phyloP scores from a whole-genome alignment of 1,140 invertebrate genomes.

The Rhopalosiphum padi region DNA sequence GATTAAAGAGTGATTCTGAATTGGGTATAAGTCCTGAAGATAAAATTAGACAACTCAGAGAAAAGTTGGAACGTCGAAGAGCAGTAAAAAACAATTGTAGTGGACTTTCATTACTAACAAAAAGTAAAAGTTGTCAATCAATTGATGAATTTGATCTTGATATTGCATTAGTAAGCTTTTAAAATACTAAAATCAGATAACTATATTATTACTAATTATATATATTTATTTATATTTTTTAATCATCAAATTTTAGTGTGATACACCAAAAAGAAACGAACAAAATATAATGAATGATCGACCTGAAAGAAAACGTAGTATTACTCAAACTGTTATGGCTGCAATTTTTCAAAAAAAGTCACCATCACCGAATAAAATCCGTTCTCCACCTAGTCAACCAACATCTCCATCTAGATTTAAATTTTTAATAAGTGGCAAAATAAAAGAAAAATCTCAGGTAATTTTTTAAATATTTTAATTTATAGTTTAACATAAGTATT shows the following conservation, averaged over 20 bases:
- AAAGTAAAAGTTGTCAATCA: constrained; percentile 53
- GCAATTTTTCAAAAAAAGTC: constrained; percentile 50
- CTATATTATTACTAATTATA: neutral
- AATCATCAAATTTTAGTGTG: neutral
- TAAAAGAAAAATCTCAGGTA: constrained; percentile 56
- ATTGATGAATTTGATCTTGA: constrained; percentile 43
- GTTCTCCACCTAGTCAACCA: constrained; percentile 52
- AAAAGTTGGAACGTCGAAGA: constrained; percentile 64
- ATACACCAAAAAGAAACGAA: constrained; percentile 29
- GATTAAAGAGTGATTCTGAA: constrained; percentile 76
- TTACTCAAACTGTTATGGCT: constrained; percentile 50
- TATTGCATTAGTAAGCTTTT: constrained; percentile 7
- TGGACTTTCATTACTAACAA: constrained; percentile 23
- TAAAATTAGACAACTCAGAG: constrained; percentile 68
- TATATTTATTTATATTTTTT: neutral
- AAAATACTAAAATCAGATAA: neutral
- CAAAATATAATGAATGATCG: constrained; percentile 35
- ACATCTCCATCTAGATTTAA: constrained; percentile 50
- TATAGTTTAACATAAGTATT: neutral
- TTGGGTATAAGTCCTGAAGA: constrained; percentile 77
- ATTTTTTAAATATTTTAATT: neutral
- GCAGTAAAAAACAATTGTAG: constrained; percentile 62
- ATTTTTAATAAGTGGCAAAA: constrained; percentile 38
- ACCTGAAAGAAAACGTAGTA: constrained; percentile 49
- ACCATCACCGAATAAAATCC: constrained; percentile 39